Percentiles rank a stretch among this genome's conserved stretches.
phyloP scores from a whole-genome alignment of 2,113 vertebrate genomes.

The Xenus cinereus region DNA sequence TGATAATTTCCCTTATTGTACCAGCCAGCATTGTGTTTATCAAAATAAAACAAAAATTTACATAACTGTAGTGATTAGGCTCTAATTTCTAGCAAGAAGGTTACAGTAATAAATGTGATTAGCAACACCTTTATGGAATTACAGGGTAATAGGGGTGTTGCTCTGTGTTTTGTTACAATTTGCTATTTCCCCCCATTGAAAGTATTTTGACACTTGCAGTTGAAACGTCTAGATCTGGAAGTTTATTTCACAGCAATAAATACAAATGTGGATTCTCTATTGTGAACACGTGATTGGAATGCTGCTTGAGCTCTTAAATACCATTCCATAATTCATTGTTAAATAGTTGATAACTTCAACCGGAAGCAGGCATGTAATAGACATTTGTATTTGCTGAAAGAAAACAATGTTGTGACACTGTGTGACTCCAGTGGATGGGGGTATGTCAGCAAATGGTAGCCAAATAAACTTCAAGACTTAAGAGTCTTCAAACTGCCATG shows the following conservation, averaged over 20 bases:
- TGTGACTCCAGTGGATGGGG: background rate
- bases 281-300: background rate
- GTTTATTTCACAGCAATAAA: slow-evolving; percentile 37
- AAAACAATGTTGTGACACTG: background rate
- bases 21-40: background rate
- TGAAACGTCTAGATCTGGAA: background rate
- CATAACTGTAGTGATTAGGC: background rate
- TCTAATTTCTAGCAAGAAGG: background rate
- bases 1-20: background rate
- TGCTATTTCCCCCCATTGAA: background rate
- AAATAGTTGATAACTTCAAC: background rate
- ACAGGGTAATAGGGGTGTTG: background rate
- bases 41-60: background rate
- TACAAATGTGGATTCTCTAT: background rate
- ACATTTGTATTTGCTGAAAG: background rate
- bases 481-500: background rate
- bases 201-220: background rate
- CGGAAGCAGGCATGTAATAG: background rate
- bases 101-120: background rate
- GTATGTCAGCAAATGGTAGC: background rate
- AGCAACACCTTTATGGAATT: background rate
- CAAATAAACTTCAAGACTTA: background rate
- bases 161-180: background rate
- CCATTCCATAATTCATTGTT: slow-evolving; percentile 2
- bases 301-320: slow-evolving; percentile 13